Conservation (phyloP, 2,888 invertebrate genomes). For the Tinea pellionella region DNA sequence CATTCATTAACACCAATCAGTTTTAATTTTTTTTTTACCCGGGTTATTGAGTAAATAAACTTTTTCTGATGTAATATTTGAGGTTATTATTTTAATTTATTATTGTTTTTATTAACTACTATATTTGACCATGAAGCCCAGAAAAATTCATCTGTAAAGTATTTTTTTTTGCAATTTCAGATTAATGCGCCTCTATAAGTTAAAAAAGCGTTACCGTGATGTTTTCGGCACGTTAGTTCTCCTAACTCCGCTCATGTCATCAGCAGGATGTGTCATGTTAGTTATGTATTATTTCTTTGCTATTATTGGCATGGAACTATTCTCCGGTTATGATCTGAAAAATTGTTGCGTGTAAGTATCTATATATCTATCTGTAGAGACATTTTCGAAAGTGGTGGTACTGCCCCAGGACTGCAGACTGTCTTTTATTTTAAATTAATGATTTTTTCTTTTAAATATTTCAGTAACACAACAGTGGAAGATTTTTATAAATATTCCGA, state of each 20-base stretch:
- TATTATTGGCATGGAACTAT: slow-evolving; percentile 90
- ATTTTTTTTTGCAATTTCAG: slow-evolving; percentile 28
- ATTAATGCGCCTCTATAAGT: slow-evolving; percentile 77
- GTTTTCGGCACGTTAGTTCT: slow-evolving; percentile 86
- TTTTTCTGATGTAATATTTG: too few species aligned
- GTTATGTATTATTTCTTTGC: slow-evolving; percentile 91
- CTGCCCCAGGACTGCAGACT: too few species aligned
- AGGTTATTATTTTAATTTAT: too few species aligned
- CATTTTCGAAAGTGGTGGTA: too few species aligned
- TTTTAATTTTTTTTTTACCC: too few species aligned
- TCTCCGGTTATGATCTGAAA: slow-evolving; percentile 77
- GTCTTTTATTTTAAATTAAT: neutral
- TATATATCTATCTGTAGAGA: too few species aligned
- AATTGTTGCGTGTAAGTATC: slow-evolving; percentile 84
- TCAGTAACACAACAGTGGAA: slow-evolving; percentile 85
- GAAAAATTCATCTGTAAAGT: too few species aligned
- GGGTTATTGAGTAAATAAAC: too few species aligned
- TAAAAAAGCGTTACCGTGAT: slow-evolving; percentile 85
- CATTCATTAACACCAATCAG: too few species aligned
- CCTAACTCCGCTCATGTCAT: slow-evolving; percentile 84
- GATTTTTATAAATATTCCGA: slow-evolving; percentile 80
- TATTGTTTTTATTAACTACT: too few species aligned
- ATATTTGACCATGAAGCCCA: too few species aligned
- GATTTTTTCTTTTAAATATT: neutral
- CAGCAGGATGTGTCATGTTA: slow-evolving; percentile 84